These are phyloP conservation scores for Garra rufa DNA, from an alignment of 2,113 vertebrate species.

Conservation along the genomic window DNA sequence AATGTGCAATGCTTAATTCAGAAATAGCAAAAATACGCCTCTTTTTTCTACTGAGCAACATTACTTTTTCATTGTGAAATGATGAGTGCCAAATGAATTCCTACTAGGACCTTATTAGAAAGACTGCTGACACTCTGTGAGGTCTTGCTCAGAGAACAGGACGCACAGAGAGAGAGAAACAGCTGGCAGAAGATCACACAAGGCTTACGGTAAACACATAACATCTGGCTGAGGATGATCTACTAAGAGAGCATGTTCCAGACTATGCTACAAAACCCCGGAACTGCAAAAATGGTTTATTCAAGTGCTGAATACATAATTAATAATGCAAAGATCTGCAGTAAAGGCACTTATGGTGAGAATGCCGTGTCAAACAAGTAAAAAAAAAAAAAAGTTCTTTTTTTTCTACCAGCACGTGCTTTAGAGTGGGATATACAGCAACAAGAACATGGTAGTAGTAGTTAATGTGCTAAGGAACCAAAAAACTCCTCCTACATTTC, in stretches of 20 bases:
- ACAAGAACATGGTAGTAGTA: background rate
- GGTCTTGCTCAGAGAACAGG: background rate
- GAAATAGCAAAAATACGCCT: background rate
- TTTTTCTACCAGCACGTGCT: background rate
- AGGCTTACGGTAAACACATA: conserved; percentile 25
- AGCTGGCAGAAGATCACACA: conserved; percentile 53
- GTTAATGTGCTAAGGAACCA: conserved; percentile 10
- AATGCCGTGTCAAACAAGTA: background rate
- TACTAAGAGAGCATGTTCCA: background rate
- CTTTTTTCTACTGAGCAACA: background rate
- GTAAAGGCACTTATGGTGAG: background rate
- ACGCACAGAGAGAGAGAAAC: conserved; percentile 41
- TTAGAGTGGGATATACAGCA: background rate
- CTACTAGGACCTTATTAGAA: background rate
- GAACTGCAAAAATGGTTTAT: conserved; percentile 1
- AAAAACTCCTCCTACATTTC: conserved; percentile 21
- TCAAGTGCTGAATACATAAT: background rate
- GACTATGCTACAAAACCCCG: background rate
- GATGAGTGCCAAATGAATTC: conserved; percentile 32
- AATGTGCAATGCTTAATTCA: background rate
- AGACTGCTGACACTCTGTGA: conserved; percentile 4
- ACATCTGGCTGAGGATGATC: conserved; percentile 51
- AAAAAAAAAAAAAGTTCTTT: too few species aligned
- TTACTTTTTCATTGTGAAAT: conserved; percentile 16
- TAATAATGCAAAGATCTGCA: background rate